Conservation (phyloP, 2,888 invertebrate species). For the Lepidocyrtoides sp. region DNA sequence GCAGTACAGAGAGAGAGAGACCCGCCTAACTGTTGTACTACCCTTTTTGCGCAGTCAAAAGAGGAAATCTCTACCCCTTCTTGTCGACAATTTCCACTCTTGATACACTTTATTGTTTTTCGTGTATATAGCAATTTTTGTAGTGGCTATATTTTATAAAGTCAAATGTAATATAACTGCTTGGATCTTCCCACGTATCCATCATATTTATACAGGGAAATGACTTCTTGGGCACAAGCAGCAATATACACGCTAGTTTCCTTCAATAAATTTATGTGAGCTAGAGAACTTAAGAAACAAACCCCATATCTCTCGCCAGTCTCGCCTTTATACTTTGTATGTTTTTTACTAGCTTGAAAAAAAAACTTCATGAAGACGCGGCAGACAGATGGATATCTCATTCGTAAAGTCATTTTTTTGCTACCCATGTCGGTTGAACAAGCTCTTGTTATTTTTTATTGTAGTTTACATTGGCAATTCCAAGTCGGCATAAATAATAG, state of each 20-base stretch:
- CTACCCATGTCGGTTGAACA: constrained; percentile 15
- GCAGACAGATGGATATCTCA: constrained; percentile 33
- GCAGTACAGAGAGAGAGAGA: no score
- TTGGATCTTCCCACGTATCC: not conserved
- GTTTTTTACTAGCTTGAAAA: not conserved
- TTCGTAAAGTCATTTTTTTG: constrained; percentile 2
- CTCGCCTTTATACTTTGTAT: not conserved
- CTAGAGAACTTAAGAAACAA: not conserved
- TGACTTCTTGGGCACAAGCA: not conserved
- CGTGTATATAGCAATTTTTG: not conserved
- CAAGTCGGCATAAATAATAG: not conserved
- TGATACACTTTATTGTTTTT: constrained; percentile 14
- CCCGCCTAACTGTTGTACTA: not conserved
- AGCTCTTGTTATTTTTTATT: constrained; percentile 58
- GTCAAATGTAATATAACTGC: not conserved
- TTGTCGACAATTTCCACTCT: not conserved
- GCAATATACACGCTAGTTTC: no score
- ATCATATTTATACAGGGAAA: constrained; percentile 10
- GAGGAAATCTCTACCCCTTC: not conserved
- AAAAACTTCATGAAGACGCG: not conserved
- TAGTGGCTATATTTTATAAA: not conserved
- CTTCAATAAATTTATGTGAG: constrained; percentile 18
- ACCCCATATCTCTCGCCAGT: not conserved
- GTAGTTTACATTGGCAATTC: constrained; percentile 48
- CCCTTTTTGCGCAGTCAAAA: not conserved